Conservation (phyloP, 2,888 invertebrate species). For the Xanthostigma xanthostigma region DNA sequence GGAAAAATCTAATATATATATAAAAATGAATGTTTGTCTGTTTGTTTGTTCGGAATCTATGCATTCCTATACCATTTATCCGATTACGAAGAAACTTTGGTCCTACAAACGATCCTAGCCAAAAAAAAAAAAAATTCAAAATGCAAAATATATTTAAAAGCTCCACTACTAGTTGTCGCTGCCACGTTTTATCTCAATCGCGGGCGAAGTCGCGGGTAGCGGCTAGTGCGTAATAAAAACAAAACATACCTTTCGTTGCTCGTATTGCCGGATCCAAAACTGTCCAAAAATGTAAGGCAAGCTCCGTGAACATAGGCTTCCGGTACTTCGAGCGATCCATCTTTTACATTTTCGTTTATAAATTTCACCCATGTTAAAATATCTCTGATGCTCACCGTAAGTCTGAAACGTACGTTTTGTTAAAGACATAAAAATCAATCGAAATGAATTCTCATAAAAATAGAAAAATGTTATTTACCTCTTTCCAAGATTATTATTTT, state of each 20-base stretch:
- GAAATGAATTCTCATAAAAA: not conserved
- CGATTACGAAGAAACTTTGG: too few species aligned
- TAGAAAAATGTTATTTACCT: conserved; percentile 23
- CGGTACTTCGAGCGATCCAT: conserved; percentile 25
- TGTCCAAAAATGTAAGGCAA: conserved; percentile 79
- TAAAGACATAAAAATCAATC: not conserved
- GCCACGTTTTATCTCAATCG: too few species aligned
- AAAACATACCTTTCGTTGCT: conserved; percentile 43
- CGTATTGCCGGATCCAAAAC: conserved; percentile 72
- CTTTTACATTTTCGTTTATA: conserved; percentile 47
- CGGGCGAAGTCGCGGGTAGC: too few species aligned
- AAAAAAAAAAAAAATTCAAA: too few species aligned
- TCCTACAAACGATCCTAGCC: too few species aligned
- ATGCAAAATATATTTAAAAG: too few species aligned
- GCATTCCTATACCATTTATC: too few species aligned
- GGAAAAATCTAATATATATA: too few species aligned
- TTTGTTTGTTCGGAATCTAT: too few species aligned
- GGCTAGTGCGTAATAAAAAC: not conserved
- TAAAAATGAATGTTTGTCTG: too few species aligned
- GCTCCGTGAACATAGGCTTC: conserved; percentile 82
- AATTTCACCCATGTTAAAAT: conserved; percentile 86
- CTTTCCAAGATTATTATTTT: conserved; percentile 50
- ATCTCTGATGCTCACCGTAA: conserved; percentile 81
- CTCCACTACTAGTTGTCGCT: too few species aligned
- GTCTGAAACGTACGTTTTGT: conserved; percentile 34